Evolutionary conservation across 2,113 vertebrate species (phyloP).

Genomic region (Recurvirostra avosetta): DNA sequence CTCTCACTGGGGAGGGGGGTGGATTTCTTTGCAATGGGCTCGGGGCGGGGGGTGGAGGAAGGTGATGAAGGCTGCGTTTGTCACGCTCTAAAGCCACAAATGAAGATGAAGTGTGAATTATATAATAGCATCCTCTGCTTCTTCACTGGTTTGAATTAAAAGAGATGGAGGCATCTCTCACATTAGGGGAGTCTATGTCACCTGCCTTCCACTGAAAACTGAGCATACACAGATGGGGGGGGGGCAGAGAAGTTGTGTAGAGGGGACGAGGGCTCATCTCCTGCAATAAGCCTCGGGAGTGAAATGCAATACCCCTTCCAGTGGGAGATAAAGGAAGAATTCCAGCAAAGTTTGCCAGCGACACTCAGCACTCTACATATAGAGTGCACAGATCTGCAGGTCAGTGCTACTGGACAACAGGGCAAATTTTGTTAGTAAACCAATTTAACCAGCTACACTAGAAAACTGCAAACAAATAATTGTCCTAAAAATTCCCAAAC

Average conservation of each 20-base stretch:
- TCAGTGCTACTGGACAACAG: not conserved
- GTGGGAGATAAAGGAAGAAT: not conserved
- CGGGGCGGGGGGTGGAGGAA: rapidly evolving
- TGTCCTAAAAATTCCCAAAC: not conserved
- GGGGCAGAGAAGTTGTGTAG: not conserved
- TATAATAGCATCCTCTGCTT: not conserved
- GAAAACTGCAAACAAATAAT: not conserved
- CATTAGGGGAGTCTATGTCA: not conserved
- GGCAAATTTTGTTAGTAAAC: not conserved
- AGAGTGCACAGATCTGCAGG: not conserved
- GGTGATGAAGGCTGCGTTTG: not conserved
- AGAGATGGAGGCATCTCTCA: not conserved
- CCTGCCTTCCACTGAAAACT: not conserved
- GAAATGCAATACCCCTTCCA: not conserved
- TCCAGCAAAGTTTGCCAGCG: not conserved
- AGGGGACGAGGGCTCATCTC: not conserved
- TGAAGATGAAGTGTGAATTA: not conserved
- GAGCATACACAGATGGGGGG: no score
- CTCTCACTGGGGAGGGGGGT: not conserved
- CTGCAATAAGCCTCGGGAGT: not conserved
- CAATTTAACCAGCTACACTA: not conserved
- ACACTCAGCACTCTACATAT: not conserved
- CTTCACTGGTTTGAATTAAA: not conserved
- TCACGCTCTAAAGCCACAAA: not conserved
- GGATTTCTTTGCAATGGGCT: not conserved